A percentile compares a stretch with the other conserved stretches of the same genome.
These are phyloP conservation scores for Pandion haliaetus DNA, from an alignment of 2,113 vertebrate genomes.

Conservation along the genomic window DNA sequence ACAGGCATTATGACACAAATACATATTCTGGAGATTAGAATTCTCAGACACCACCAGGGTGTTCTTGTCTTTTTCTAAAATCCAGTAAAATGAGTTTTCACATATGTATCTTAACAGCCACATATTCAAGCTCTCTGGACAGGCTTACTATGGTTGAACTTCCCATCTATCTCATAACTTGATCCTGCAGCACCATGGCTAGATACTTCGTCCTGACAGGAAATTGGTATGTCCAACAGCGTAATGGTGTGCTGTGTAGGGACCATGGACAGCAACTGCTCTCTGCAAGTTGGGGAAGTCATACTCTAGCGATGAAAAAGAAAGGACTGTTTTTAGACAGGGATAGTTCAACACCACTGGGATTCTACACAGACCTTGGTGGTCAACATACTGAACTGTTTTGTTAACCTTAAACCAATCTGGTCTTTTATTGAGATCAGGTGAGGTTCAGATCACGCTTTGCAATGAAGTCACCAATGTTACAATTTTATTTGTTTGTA, in stretches of 20 bases:
- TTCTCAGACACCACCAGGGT: neutral
- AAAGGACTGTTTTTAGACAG: neutral
- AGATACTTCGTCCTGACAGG: neutral
- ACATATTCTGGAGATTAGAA: neutral
- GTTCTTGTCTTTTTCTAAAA: neutral
- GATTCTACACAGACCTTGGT: neutral
- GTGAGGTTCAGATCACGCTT: neutral
- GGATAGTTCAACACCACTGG: neutral
- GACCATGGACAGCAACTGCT: neutral
- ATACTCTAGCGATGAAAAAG: fast-evolving
- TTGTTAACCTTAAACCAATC: neutral
- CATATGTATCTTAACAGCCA: neutral
- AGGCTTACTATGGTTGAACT: neutral
- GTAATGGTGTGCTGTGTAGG: fast-evolving
- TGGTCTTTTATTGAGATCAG: neutral
- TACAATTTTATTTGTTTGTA: neutral
- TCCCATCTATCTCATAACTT: neutral
- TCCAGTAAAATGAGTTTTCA: neutral
- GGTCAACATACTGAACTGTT: neutral
- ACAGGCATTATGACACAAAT: neutral
- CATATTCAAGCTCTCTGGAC: neutral
- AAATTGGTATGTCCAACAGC: neutral
- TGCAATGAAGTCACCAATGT: neutral
- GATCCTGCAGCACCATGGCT: neutral
- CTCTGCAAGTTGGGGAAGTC: fast-evolving